phyloP scores from a whole-genome alignment of 1,140 invertebrate species.

The Diuraphis noxia region DNA sequence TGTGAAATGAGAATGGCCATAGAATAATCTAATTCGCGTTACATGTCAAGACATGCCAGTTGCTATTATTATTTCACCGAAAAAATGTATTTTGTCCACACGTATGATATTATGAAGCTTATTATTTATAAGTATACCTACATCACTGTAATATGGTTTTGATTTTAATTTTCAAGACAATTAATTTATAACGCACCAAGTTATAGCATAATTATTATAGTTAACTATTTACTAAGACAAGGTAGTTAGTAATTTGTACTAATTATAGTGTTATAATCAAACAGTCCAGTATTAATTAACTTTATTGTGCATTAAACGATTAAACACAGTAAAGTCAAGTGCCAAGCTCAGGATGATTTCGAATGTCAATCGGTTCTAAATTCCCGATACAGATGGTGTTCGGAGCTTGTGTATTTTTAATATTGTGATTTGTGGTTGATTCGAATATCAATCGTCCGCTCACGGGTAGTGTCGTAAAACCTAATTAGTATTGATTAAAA shows the following conservation, averaged over 20 bases:
- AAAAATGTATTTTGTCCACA: too few relatives aligned
- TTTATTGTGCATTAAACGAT: neutral
- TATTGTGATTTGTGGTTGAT: neutral
- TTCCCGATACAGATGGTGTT: too few relatives aligned
- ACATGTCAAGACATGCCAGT: too few relatives aligned
- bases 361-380: too few relatives aligned
- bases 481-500: neutral
- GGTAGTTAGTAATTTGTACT: neutral
- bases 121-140: too few relatives aligned
- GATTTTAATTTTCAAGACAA: neutral
- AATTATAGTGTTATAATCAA: neutral
- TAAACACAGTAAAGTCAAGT: neutral
- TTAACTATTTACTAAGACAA: neutral
- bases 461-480: neutral
- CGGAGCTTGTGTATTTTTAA: too few relatives aligned
- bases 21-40: too few relatives aligned
- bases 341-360: too few relatives aligned
- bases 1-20: too few relatives aligned
- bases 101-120: too few relatives aligned
- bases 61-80: too few relatives aligned
- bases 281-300: neutral
- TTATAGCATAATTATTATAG: neutral
- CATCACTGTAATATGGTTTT: too few relatives aligned
- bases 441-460: neutral
- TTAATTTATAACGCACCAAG: neutral